Evolutionary conservation across 2,797 vertebrate genomes (phyloP), one percentile per base, ranked within the genome.

Genomic region (Lacerta agilis): DNA sequence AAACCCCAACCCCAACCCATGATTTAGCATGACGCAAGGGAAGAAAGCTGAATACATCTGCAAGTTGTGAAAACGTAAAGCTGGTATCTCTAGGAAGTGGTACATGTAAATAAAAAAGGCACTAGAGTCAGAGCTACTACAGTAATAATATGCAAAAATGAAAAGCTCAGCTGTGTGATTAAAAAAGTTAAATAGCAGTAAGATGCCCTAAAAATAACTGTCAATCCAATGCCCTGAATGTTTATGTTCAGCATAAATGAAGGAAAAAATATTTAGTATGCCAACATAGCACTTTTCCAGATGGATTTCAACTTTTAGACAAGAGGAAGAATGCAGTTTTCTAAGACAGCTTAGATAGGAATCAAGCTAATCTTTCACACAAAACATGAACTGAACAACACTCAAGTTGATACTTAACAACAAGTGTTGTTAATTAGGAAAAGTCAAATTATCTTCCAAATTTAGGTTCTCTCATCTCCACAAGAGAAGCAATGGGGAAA

Each of bases 221-320:
- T 17, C 36, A 33, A 45, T 43, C 4, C 33, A 45, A 23, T 0
- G 1, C 4, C 29, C 66, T 72, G 43, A 1, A 5, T 67, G 77
- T 75, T 86, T 55, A 55, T 55, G 49, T 89, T 88, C 25, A 38
- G 4, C 38, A 82, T 90, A 27, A 83, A 76, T 82, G 71, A 27
- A 5, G 64, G 11, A 84, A 3, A 33, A 89, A 45, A 27, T 8
- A 79, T 17, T 78, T 89, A 87, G 36, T n/a, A 75, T 0, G 0
- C 36, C 29, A 84, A 20, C 7, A 77, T 3, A 85, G 17, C 0
- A 1, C 5, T 15, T 41, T 93, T 80, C 45, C 66, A 91, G 29
- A 29, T 55, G 3, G 41, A 91, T 85, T 77, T 33, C 5, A 27
- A 18, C 18, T 91, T 90, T 89, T 73, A 83, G 5, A 25, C 8